Conservation (phyloP, 2,888 invertebrate genomes). For the Matsumyia berberina region DNA sequence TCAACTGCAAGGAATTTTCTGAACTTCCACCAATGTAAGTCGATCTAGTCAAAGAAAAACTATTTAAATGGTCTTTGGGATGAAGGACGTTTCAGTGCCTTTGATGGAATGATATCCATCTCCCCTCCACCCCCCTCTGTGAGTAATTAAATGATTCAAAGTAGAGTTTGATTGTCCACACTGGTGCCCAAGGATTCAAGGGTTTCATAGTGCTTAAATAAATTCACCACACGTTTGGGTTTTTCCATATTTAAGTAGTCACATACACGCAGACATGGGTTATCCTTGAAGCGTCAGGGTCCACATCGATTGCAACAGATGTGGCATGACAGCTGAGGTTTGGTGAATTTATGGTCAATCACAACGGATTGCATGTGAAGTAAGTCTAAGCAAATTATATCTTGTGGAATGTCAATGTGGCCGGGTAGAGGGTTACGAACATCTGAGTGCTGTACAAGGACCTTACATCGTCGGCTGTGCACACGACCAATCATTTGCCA, state of each 20-base stretch:
- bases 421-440: background rate
- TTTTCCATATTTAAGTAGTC: conserved; percentile 41
- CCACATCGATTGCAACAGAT: conserved; percentile 54
- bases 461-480: too few relatives aligned
- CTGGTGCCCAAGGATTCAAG: background rate
- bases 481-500: too few relatives aligned
- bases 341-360: conserved; percentile 54
- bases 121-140: background rate
- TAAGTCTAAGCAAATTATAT: conserved; percentile 48
- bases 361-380: conserved; percentile 48
- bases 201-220: conserved; percentile 40
- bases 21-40: background rate
- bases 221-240: conserved; percentile 55
- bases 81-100: background rate
- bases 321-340: conserved; percentile 33
- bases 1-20: background rate
- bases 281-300: conserved; percentile 29
- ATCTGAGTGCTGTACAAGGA: too few relatives aligned
- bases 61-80: background rate
- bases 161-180: conserved; percentile 31
- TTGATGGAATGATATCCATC: background rate
- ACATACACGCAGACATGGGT: background rate
- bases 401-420: conserved; percentile 51
- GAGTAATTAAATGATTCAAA: background rate
- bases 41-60: background rate